Conservation (phyloP, 2,113 vertebrate genomes). For the Noturus placidus region DNA sequence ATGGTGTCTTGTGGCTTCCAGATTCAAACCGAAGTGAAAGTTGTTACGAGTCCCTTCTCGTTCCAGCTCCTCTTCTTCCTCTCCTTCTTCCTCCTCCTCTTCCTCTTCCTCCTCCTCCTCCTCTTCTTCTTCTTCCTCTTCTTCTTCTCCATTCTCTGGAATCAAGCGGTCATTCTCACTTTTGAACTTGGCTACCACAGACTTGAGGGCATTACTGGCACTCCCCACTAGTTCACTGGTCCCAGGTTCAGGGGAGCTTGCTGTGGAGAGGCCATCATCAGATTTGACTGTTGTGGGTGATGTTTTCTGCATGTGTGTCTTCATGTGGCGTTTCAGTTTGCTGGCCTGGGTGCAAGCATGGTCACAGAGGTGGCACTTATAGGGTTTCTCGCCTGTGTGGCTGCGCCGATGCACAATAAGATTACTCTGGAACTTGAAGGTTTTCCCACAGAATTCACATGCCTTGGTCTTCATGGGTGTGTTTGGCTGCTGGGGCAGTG, state of each 20-base stretch:
- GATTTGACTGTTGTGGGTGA: slow-evolving; percentile 95
- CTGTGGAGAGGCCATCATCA: slow-evolving; percentile 91
- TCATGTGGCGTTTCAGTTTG: slow-evolving; percentile 99
- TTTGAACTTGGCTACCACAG: slow-evolving; percentile 97
- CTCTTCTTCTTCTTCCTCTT: slow-evolving; percentile 94
- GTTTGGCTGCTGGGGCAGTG: slow-evolving; percentile 67
- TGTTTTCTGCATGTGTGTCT: slow-evolving; percentile 99
- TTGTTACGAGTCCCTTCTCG: slow-evolving; percentile 81
- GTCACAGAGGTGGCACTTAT: slow-evolving; percentile 99
- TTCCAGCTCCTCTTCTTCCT: slow-evolving; percentile 86
- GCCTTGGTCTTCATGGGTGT: slow-evolving; percentile 92
- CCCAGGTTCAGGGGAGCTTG: slow-evolving; percentile 96
- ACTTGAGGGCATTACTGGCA: slow-evolving; percentile 95
- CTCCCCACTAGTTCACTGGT: slow-evolving; percentile 95
- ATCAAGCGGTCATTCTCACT: slow-evolving; percentile 87
- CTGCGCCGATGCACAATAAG: slow-evolving; percentile 96
- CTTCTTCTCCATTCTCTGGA: slow-evolving; percentile 93
- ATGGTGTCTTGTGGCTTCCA: slow-evolving; percentile 89
- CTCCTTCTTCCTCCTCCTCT: slow-evolving; percentile 89
- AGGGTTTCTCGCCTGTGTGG: slow-evolving; percentile 99
- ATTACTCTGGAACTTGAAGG: slow-evolving; percentile 99
- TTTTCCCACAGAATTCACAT: slow-evolving; percentile 99
- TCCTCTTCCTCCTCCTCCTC: slow-evolving; percentile 97
- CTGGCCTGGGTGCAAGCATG: slow-evolving; percentile 98
- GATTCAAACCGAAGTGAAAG: slow-evolving; percentile 90